A percentile compares a stretch with the other conserved stretches of the same genome.
phyloP scores from a whole-genome alignment of 2,797 vertebrate species.

The Sebastes miniatus region DNA sequence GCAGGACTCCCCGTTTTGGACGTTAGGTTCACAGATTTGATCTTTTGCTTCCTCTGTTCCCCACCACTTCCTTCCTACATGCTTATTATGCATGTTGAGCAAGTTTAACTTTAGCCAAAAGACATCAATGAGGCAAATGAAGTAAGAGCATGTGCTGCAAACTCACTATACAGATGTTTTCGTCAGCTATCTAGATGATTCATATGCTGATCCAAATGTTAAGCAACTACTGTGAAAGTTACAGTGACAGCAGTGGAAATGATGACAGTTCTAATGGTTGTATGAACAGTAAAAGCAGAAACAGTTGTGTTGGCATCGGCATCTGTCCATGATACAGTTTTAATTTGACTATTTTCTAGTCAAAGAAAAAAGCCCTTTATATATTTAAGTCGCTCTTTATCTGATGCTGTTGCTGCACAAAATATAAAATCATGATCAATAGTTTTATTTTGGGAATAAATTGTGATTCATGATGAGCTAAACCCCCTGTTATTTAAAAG shows the following conservation, averaged over 20 bases:
- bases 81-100: conserved; percentile 56
- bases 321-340: not conserved
- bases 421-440: not conserved
- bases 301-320: not conserved
- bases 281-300: not conserved
- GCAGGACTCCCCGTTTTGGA: conserved; percentile 26
- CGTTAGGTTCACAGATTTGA: conserved; percentile 46
- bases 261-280: not conserved
- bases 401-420: not conserved
- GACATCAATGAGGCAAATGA: not conserved
- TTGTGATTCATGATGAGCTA: not conserved
- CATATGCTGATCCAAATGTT: not conserved
- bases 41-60: conserved; percentile 61
- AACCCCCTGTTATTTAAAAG: not conserved
- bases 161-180: not conserved
- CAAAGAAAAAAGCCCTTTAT: not conserved
- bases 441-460: not conserved
- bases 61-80: conserved; percentile 71
- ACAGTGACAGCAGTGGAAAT: not conserved
- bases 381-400: not conserved
- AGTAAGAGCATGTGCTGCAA: not conserved
- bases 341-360: not conserved
- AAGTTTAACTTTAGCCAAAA: conserved; percentile 44
- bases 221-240: too few relatives aligned
- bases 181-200: not conserved